These are phyloP conservation scores for Orthonevra nobilis DNA, from an alignment of 2,888 invertebrate genomes.

Conservation along the genomic window DNA sequence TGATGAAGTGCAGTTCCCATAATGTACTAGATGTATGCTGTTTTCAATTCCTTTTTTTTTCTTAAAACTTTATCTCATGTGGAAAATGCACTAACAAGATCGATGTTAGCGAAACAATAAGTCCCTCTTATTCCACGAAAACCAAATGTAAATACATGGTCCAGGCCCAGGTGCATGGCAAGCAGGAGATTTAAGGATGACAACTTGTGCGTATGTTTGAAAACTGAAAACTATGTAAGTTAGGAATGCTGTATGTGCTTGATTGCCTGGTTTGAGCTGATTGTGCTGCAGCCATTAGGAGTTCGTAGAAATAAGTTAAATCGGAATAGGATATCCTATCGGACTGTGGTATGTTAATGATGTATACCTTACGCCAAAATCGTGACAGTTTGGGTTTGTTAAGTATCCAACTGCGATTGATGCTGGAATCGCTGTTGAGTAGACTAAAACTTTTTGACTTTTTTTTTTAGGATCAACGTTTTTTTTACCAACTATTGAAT, in stretches of 20 bases:
- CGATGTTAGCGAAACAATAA: constrained; percentile 68
- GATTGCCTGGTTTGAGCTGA: neutral
- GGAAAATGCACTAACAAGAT: constrained; percentile 60
- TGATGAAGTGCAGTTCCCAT: constrained; percentile 61
- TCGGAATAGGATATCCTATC: constrained; percentile 61
- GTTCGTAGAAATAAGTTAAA: constrained; percentile 66
- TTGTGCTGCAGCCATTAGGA: constrained; percentile 58
- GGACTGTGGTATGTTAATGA: constrained; percentile 66
- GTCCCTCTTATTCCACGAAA: constrained; percentile 25
- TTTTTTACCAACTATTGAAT: too few relatives aligned
- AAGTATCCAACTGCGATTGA: constrained; percentile 34
- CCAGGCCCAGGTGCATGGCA: too few relatives aligned
- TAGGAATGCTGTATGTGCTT: constrained; percentile 45
- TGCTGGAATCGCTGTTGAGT: too few relatives aligned
- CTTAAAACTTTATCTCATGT: constrained; percentile 27
- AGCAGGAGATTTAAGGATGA: constrained; percentile 38
- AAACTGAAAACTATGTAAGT: constrained; percentile 53
- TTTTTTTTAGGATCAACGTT: too few relatives aligned
- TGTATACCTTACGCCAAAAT: constrained; percentile 65
- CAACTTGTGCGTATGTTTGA: constrained; percentile 63
- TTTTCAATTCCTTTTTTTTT: constrained; percentile 14
- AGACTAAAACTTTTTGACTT: too few relatives aligned
- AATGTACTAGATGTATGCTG: constrained; percentile 42
- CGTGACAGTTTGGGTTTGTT: constrained; percentile 64
- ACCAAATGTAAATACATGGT: too few relatives aligned